Percentiles rank a stretch among this genome's conserved stretches.
phyloP scores from a whole-genome alignment of 2,113 vertebrate genomes.

The Rhadina sibilatrix region DNA sequence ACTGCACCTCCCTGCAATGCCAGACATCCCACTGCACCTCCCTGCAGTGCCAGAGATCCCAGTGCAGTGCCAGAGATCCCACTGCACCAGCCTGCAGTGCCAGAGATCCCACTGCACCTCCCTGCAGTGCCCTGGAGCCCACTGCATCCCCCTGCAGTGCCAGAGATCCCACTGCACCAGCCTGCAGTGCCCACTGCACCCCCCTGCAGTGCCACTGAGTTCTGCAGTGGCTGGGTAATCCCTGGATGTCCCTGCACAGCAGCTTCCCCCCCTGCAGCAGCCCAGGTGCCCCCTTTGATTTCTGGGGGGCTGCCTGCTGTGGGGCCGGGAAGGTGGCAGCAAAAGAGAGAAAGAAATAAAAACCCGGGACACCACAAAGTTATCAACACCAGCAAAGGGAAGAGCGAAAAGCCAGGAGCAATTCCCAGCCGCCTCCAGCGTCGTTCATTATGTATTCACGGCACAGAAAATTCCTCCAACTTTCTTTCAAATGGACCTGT shows the following conservation, averaged over 20 bases:
- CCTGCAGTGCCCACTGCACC: too few species aligned
- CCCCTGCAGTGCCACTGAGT: too few species aligned
- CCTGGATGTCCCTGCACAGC: neutral
- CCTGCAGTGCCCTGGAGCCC: too few species aligned
- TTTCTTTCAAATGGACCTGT: slow-evolving; percentile 52
- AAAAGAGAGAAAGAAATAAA: neutral
- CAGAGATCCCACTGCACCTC: too few species aligned
- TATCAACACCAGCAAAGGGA: neutral
- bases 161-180: neutral
- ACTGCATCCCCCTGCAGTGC: too few species aligned
- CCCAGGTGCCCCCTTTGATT: neutral
- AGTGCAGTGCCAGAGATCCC: too few species aligned
- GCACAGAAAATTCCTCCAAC: slow-evolving; percentile 6
- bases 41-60: too few species aligned
- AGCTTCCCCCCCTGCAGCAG: neutral
- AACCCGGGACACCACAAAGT: neutral
- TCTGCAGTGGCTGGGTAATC: accelerated
- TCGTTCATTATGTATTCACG: slow-evolving; percentile 14
- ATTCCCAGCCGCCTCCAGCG: neutral
- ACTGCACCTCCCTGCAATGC: too few species aligned
- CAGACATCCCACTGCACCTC: too few species aligned
- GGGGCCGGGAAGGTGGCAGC: neutral
- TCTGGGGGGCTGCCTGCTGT: neutral
- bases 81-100: neutral
- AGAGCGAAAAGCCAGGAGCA: neutral